Evolutionary conservation across 2,113 vertebrate species (phyloP).

Genomic region (Siniperca knerii): DNA sequence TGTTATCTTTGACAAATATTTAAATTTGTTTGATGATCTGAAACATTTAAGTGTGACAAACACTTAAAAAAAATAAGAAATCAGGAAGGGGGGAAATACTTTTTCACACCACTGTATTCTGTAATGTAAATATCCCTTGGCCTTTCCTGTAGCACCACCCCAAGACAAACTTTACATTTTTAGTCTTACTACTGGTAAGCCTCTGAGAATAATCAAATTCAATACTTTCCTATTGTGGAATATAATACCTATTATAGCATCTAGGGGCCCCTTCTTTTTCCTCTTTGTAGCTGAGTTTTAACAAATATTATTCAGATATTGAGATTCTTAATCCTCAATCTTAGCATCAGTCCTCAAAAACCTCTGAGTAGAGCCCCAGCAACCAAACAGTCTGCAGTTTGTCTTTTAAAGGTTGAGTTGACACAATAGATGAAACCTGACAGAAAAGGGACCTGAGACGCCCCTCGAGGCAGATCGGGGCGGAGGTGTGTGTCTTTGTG

Average conservation of each 20-base stretch:
- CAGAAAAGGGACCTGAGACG: conserved; percentile 7
- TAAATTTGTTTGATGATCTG: too few species aligned
- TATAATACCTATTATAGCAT: neutral
- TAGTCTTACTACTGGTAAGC: neutral
- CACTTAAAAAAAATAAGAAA: too few species aligned
- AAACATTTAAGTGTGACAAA: too few species aligned
- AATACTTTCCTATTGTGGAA: neutral
- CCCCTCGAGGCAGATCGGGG: conserved; percentile 8
- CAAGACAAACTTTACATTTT: neutral
- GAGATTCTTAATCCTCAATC: neutral
- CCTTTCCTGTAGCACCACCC: neutral
- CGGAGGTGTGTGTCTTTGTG: conserved; percentile 7
- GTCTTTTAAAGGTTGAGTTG: conserved; percentile 22
- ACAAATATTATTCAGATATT: neutral
- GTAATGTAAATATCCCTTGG: neutral
- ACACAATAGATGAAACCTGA: neutral
- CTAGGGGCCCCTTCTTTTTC: neutral
- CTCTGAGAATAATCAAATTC: neutral
- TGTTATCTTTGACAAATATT: too few species aligned
- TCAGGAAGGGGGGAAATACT: too few species aligned
- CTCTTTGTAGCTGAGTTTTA: neutral
- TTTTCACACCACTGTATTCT: neutral
- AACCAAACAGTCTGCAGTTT: neutral
- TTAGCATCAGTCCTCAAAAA: neutral
- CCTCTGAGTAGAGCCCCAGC: neutral